A percentile compares a stretch with the other conserved stretches of the same genome.
Conservation (phyloP, 2,888 invertebrate genomes). For the Drosophila colorata region DNA sequence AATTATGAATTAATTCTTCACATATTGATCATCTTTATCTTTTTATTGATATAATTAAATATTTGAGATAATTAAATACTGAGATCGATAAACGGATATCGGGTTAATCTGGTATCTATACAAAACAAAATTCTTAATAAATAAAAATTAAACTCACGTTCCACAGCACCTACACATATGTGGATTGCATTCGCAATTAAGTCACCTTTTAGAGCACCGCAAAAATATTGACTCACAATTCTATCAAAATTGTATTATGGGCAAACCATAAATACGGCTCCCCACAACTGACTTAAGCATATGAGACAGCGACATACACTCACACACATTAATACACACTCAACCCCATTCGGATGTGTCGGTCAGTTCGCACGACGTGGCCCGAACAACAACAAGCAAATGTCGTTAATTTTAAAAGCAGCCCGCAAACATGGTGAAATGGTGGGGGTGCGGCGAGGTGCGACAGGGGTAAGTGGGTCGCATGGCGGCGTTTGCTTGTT, state of each 20-base stretch:
- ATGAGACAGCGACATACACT: slow-evolving; percentile 26
- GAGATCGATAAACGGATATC: no score
- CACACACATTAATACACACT: slow-evolving; percentile 15
- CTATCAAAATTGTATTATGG: not conserved
- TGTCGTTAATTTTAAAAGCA: slow-evolving; percentile 65
- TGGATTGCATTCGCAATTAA: not conserved
- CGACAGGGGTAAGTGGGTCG: slow-evolving; percentile 52
- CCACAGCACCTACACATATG: not conserved
- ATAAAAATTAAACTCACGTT: not conserved
- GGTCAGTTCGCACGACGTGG: slow-evolving; percentile 30
- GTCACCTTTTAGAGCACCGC: not conserved
- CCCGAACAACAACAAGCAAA: slow-evolving; percentile 48
- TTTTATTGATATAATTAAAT: no score
- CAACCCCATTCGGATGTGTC: slow-evolving; percentile 4
- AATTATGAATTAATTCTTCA: no score
- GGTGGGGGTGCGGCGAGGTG: slow-evolving; percentile 1
- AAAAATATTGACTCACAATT: slow-evolving; percentile 2
- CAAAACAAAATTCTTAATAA: no score
- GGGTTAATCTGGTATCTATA: no score
- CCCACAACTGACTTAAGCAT: slow-evolving; percentile 9
- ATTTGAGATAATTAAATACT: no score
- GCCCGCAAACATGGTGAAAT: slow-evolving; percentile 5
- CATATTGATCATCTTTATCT: no score
- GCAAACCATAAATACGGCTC: slow-evolving; percentile 11
- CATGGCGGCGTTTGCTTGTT: slow-evolving; percentile 18